Evolutionary conservation across 2,797 vertebrate species (phyloP).

Genomic region (Sorex maritimensis): DNA sequence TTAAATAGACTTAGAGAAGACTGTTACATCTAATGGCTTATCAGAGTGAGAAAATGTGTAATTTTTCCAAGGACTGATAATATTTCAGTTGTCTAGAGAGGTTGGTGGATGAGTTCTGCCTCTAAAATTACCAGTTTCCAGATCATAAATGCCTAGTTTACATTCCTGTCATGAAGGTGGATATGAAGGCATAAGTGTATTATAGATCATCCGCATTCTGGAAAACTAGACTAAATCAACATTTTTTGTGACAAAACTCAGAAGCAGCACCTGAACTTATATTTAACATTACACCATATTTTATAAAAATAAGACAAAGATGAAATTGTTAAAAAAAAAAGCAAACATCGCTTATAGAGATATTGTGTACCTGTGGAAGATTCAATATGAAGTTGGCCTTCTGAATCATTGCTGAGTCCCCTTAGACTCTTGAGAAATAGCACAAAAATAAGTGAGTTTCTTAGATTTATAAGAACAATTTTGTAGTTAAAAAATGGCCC

Average conservation of each 20-base stretch:
- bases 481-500: too few relatives aligned
- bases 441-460: neutral
- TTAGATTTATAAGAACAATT: neutral
- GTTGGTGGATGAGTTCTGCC: neutral
- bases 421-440: constrained; percentile 23
- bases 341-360: neutral
- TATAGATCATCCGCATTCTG: neutral
- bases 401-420: neutral
- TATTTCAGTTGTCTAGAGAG: neutral
- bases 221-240: neutral
- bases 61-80: neutral
- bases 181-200: neutral
- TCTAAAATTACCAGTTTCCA: neutral
- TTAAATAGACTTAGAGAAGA: neutral
- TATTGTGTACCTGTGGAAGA: neutral
- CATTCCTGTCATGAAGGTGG: neutral
- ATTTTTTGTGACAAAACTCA: neutral
- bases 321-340: neutral
- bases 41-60: constrained; percentile 14
- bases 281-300: neutral
- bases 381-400: neutral
- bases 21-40: constrained; percentile 27
- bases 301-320: neutral
- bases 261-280: neutral
- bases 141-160: neutral